Conservation (phyloP, 2,888 invertebrate genomes). For the Notodonta ziczac region DNA sequence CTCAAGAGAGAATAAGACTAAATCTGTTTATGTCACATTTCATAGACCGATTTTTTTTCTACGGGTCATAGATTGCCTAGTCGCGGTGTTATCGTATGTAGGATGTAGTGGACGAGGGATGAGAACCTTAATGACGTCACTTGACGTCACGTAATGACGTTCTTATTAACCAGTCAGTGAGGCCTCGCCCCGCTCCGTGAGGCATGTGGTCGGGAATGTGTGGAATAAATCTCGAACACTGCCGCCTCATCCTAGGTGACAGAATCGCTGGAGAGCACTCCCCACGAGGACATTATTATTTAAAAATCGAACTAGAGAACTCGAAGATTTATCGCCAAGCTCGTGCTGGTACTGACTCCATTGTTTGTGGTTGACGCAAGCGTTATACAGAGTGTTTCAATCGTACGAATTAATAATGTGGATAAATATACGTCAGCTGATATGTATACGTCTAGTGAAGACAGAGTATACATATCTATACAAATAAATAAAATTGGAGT, state of each 20-base stretch:
- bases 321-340: conserved; percentile 22
- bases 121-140: no score
- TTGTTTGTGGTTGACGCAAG: conserved; percentile 2
- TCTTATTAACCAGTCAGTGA: conserved; percentile 15
- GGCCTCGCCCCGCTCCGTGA: conserved; percentile 11
- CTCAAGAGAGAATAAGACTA: no score
- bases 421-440: no score
- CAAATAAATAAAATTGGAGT: no score
- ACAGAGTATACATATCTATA: no score
- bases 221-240: conserved; percentile 56
- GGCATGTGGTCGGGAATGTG: conserved; percentile 33
- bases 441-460: no score
- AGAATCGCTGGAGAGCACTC: conserved; percentile 59
- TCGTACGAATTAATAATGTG: no score
- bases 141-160: background rate
- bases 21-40: no score
- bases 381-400: background rate
- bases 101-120: no score
- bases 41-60: no score
- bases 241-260: conserved; percentile 53
- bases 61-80: no score
- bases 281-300: conserved; percentile 42
- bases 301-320: conserved; percentile 37
- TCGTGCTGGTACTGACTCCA: background rate
- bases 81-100: no score